phyloP scores from a whole-genome alignment of 2,113 vertebrate genomes.

The Pelusios castaneus region DNA sequence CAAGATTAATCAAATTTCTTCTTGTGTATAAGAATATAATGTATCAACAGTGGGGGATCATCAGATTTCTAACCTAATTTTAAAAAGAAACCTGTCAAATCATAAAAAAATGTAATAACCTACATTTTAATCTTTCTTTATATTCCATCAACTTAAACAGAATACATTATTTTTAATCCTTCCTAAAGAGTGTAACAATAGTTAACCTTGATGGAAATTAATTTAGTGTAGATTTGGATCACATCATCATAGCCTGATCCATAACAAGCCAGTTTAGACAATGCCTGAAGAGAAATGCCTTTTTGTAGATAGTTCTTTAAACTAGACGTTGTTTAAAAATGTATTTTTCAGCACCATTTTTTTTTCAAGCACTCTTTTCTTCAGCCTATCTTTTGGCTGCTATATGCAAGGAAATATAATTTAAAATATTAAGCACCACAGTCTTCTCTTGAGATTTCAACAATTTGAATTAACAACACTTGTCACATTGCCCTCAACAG shows the following conservation, averaged over 20 bases:
- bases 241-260: background rate
- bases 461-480: background rate
- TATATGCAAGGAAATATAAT: background rate
- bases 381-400: background rate
- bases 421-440: background rate
- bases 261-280: background rate
- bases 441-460: background rate
- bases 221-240: background rate
- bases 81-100: background rate
- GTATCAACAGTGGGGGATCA: background rate
- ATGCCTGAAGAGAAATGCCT: background rate
- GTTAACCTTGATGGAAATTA: background rate
- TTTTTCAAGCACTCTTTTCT: background rate
- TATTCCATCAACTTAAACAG: background rate
- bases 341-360: background rate
- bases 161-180: background rate
- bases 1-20: background rate
- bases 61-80: background rate
- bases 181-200: accelerated
- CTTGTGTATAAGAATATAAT: background rate
- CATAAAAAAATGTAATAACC: background rate
- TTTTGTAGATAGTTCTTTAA: background rate
- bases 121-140: background rate
- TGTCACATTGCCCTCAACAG: slow-evolving; percentile 2
- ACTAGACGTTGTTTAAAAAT: background rate